Conservation (phyloP, 2,113 vertebrate genomes). For the Sapajus apella region DNA sequence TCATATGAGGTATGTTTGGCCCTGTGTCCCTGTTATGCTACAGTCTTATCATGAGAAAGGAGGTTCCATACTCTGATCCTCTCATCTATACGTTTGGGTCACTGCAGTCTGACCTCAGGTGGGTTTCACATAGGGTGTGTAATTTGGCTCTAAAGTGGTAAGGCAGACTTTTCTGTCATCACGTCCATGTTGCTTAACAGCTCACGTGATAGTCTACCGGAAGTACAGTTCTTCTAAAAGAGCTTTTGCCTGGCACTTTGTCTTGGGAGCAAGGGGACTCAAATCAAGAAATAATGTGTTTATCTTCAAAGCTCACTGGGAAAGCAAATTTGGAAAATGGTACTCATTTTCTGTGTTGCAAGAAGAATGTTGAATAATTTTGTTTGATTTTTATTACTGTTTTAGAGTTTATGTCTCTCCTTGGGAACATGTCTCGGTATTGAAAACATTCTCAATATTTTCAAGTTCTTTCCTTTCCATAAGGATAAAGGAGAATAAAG, state of each 20-base stretch:
- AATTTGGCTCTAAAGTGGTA: neutral
- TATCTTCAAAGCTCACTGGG: neutral
- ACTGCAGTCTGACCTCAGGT: neutral
- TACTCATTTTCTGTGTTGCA: neutral
- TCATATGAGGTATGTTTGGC: neutral
- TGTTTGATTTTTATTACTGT: neutral
- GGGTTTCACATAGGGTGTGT: neutral
- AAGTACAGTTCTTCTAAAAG: neutral
- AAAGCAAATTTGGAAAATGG: neutral
- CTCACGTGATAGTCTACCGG: neutral
- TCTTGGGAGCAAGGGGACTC: neutral
- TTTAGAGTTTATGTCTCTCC: neutral
- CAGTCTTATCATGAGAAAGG: neutral
- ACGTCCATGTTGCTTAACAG: too few species aligned
- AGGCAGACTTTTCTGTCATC: neutral
- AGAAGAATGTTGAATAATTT: neutral
- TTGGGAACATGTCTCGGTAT: neutral
- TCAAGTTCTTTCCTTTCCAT: neutral
- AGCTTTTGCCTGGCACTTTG: neutral
- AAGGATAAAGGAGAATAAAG: slow-evolving; percentile 3
- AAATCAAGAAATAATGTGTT: neutral
- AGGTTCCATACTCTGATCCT: neutral
- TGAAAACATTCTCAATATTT: neutral
- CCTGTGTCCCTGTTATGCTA: neutral
- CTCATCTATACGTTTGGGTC: neutral